Evolutionary conservation across 2,888 invertebrate species (phyloP), one percentile per base, ranked within the genome.

Genomic region (Synergus laeviventris): DNA sequence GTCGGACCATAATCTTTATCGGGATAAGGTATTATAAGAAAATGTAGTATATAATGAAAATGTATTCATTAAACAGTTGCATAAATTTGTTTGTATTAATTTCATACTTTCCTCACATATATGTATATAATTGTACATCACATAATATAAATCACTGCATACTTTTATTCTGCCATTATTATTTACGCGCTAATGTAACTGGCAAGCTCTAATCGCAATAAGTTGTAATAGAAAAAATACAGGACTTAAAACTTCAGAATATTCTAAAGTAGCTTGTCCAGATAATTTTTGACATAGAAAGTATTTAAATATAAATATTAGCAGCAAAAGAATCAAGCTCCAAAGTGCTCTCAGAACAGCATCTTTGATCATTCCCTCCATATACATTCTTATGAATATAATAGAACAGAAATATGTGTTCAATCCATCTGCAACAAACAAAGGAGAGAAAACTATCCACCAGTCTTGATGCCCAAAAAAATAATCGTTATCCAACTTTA

Each of bases 391-490:
- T 86, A 99, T 97, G 88, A 97, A 97, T 77, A 99, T 96, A 86
- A 99, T 99, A 74, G 97, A 95, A 88, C 97, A 97, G 91, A 99
- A 99, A 91, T 99, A 99, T 39, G 96, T 95, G 91, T 97, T 97
- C 83, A 98, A 93, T 39, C 96, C 97, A 92, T 98, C 98, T 84
- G 97, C 96, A 56, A 97, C 94, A 92, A 98, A 99, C 49, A 99
- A 92, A 0, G 99, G 98, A 21, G 95, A 94, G 91, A 99, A 98
- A 75, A 98, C 95, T 77, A 94, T 93, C 95, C 97, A 97, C 97
- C 98, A 98, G 79, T 96, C 95, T 60, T 93, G 84, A 12, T 86
- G 84, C 0, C 86, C 88, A 3, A 88, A 75, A 61, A 88, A 91
- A 78, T 92, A 87, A 73, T 92, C 92, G 21, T 94, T 93, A 86